A percentile compares a stretch with the other conserved stretches of the same genome.
These are phyloP conservation scores for Aphelocoma californica DNA, from an alignment of 2,797 vertebrate species.

Conservation along the genomic window DNA sequence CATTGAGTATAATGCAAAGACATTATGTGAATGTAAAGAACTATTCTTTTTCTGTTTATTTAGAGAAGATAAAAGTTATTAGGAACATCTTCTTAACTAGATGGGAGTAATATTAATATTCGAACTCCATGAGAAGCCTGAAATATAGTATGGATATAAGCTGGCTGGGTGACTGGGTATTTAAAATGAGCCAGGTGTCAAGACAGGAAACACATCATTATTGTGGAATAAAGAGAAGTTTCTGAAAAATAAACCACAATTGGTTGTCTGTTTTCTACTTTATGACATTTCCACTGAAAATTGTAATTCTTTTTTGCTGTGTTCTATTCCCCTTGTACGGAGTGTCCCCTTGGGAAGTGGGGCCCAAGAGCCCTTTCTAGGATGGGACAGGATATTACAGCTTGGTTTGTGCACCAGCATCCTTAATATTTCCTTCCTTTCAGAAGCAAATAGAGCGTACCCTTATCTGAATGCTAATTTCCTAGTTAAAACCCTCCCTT, in stretches of 20 bases:
- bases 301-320: conserved; percentile 32
- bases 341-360: conserved; percentile 65
- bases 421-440: conserved; percentile 88
- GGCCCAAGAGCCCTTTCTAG: conserved; percentile 76
- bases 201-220: neutral
- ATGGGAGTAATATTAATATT: neutral
- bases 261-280: neutral
- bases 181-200: conserved; percentile 27
- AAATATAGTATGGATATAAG: neutral
- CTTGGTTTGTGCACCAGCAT: conserved; percentile 82
- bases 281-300: neutral
- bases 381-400: conserved; percentile 78
- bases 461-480: conserved; percentile 99
- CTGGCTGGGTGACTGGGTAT: neutral
- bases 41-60: conserved; percentile 27
- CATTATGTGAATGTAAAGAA: neutral
- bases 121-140: neutral
- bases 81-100: neutral
- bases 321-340: conserved; percentile 30
- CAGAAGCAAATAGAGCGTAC: conserved; percentile 84
- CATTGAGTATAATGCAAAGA: neutral
- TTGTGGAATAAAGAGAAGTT: neutral
- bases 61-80: conserved; percentile 27
- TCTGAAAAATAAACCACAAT: neutral
- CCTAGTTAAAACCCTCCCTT: conserved; percentile 93